Percentiles rank a stretch among this genome's conserved stretches.
phyloP scores from a whole-genome alignment of 2,888 invertebrate species.

The Saturnia japonica region DNA sequence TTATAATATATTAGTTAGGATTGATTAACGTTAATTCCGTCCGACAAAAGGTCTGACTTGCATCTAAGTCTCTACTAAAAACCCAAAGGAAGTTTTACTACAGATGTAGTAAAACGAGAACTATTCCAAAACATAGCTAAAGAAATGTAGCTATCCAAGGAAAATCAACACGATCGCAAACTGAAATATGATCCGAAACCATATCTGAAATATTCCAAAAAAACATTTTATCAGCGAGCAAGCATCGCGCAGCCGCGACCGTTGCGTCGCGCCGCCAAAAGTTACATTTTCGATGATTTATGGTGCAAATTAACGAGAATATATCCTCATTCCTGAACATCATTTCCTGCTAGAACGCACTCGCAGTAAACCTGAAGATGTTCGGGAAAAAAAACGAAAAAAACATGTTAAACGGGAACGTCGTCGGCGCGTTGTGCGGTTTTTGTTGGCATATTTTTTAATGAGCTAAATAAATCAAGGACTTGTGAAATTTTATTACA shows the following conservation, averaged over 20 bases:
- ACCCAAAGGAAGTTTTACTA: no score
- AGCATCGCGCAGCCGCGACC: slow-evolving; percentile 30
- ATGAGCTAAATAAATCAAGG: background rate
- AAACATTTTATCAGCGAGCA: background rate
- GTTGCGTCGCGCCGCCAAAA: slow-evolving; percentile 60
- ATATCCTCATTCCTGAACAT: slow-evolving; percentile 79
- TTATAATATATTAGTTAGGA: no score
- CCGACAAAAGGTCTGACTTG: no score
- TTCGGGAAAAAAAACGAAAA: slow-evolving; percentile 60
- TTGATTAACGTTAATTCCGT: no score
- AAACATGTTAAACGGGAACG: slow-evolving; percentile 52
- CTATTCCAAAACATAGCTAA: background rate
- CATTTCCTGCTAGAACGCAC: slow-evolving; percentile 80
- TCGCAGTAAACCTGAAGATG: slow-evolving; percentile 62
- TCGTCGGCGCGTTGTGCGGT: slow-evolving; percentile 31
- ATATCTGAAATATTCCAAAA: slow-evolving; percentile 57
- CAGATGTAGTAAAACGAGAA: background rate
- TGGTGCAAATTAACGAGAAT: slow-evolving; percentile 81
- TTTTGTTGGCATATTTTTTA: slow-evolving; percentile 34
- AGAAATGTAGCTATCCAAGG: background rate
- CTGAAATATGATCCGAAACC: background rate
- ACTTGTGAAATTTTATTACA: background rate
- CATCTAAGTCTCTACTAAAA: no score
- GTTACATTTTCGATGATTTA: slow-evolving; percentile 79
- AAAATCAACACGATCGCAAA: slow-evolving; percentile 10